Evolutionary conservation across 2,888 invertebrate genomes (phyloP).

Genomic region (Nomada lathburiana): DNA sequence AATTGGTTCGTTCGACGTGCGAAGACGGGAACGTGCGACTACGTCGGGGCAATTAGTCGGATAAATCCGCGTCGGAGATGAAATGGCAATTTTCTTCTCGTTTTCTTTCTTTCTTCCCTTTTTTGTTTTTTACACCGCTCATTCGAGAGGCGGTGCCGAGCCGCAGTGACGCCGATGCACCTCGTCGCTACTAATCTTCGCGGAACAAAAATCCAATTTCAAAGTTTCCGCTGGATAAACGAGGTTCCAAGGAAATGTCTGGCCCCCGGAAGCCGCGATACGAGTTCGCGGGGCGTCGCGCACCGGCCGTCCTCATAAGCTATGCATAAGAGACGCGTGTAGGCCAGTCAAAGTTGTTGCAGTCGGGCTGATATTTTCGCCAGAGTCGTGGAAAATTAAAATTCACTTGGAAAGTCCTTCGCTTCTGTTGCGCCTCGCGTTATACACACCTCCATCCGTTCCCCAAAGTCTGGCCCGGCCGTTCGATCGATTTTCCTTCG

Average conservation of each 20-base stretch:
- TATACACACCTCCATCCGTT: neutral
- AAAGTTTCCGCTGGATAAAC: conserved; percentile 49
- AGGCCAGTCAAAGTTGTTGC: neutral
- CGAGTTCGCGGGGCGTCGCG: conserved; percentile 23
- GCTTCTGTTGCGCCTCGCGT: neutral
- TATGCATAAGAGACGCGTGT: conserved; percentile 34
- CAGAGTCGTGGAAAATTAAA: conserved; percentile 25
- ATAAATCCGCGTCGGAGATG: neutral
- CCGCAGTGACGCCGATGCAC: neutral
- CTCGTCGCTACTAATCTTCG: conserved; percentile 37
- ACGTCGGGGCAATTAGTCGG: conserved; percentile 29
- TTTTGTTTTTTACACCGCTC: too few relatives aligned
- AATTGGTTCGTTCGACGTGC: neutral
- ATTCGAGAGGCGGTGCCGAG: neutral
- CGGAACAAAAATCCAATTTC: conserved; percentile 59
- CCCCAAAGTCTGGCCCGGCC: too few relatives aligned
- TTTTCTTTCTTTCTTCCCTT: neutral
- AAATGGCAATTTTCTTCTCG: conserved; percentile 5
- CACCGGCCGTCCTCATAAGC: conserved; percentile 36
- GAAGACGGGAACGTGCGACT: neutral
- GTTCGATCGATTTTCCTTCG: conserved; percentile 36
- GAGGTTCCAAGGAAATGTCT: conserved; percentile 54
- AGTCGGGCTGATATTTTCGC: neutral
- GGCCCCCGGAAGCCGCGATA: conserved; percentile 27
- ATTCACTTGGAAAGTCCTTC: neutral